These are phyloP conservation scores for Aythya fuligula DNA, from an alignment of 2,797 vertebrate genomes.

Conservation along the genomic window DNA sequence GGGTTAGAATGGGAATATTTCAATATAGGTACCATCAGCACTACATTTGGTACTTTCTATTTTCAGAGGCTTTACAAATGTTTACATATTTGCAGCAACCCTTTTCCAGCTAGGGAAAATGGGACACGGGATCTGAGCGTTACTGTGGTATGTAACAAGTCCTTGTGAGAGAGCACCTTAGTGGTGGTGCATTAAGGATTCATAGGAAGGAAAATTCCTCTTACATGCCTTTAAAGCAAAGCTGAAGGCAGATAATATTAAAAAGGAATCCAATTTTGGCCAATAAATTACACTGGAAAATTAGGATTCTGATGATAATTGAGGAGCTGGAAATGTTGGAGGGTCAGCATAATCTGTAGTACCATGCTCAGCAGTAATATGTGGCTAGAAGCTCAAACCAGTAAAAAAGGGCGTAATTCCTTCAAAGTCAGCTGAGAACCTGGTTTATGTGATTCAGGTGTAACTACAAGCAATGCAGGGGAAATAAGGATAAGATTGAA, in stretches of 20 bases:
- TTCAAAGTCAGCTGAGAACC: neutral
- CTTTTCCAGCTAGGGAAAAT: neutral
- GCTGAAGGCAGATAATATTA: neutral
- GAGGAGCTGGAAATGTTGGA: neutral
- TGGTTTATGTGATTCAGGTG: neutral
- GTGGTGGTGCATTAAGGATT: neutral
- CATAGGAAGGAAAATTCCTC: neutral
- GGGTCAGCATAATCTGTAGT: neutral
- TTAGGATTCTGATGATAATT: neutral
- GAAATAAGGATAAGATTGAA: neutral
- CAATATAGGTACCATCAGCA: conserved; percentile 15
- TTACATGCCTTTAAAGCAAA: neutral
- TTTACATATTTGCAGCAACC: conserved; percentile 11
- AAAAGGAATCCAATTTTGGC: neutral
- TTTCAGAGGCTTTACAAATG: conserved; percentile 41
- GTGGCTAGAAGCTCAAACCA: neutral
- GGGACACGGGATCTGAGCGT: neutral
- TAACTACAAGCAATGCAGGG: neutral
- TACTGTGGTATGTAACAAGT: neutral
- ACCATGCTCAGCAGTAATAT: neutral
- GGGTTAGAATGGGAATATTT: conserved; percentile 5
- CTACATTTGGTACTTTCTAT: conserved; percentile 5
- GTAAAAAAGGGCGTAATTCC: neutral
- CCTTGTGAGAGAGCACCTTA: neutral
- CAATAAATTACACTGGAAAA: neutral